Evolutionary conservation across 2,797 vertebrate genomes (phyloP).

Genomic region (Pseudocheirus occidentalis): DNA sequence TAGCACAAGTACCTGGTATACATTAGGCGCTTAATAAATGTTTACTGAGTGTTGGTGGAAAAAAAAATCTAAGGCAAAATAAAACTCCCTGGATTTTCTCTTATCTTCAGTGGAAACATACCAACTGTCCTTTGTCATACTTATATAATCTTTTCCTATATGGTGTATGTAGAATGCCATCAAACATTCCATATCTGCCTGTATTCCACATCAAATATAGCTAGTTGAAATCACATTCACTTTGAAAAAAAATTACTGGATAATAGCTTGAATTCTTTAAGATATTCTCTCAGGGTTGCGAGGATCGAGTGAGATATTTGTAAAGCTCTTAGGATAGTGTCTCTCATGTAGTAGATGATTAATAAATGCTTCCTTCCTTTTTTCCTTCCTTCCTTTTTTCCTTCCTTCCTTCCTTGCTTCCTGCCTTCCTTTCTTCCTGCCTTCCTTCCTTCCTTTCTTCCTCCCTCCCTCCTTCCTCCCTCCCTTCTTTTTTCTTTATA

Average conservation of each 20-base stretch:
- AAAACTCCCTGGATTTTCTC: not conserved
- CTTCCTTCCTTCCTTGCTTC: not conserved
- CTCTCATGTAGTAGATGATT: not conserved
- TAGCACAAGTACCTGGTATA: not conserved
- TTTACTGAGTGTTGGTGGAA: not conserved
- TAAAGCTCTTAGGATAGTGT: not conserved
- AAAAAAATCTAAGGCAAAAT: not conserved
- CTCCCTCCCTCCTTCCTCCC: too few species aligned
- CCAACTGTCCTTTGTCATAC: not conserved
- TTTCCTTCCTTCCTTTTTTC: too few species aligned
- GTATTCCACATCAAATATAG: not conserved
- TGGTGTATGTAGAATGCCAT: not conserved
- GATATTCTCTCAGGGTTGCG: not conserved
- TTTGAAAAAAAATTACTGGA: not conserved
- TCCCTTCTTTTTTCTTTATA: not conserved
- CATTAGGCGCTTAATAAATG: not conserved
- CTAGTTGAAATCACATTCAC: not conserved
- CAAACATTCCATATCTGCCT: not conserved
- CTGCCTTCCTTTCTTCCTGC: too few species aligned
- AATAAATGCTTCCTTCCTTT: not conserved
- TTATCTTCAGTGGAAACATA: not conserved
- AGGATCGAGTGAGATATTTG: not conserved
- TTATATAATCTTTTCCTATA: fast-evolving
- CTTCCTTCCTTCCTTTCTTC: too few species aligned
- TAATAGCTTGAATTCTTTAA: not conserved